These are phyloP conservation scores for Stenchaetothrips biformis DNA, from an alignment of 2,888 invertebrate species.

Conservation along the genomic window DNA sequence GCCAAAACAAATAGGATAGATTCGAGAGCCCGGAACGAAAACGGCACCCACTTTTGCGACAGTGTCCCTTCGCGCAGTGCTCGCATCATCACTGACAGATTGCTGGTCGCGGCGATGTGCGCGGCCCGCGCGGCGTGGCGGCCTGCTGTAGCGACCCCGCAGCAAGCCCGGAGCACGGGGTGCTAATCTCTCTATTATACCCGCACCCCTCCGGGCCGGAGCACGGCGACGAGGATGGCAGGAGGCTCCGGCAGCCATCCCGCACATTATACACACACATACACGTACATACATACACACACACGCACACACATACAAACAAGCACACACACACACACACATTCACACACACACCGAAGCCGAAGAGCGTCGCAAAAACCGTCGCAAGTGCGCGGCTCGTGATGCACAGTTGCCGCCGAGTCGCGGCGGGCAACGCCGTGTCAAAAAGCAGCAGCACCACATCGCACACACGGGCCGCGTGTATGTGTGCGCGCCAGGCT, in stretches of 20 bases:
- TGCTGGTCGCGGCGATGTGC: not conserved
- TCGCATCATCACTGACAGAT: slow-evolving; percentile 17
- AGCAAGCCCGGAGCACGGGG: not conserved
- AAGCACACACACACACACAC: not conserved
- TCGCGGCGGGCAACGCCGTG: too few species aligned
- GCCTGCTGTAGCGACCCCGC: too few species aligned
- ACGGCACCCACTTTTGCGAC: too few species aligned
- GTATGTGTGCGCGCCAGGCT: too few species aligned
- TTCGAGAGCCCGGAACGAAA: not conserved
- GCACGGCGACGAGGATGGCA: too few species aligned
- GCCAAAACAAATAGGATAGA: too few species aligned
- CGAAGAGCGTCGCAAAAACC: not conserved
- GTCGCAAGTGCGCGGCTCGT: too few species aligned
- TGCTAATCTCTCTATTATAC: slow-evolving; percentile 23
- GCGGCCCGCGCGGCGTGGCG: too few species aligned
- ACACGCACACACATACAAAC: not conserved
- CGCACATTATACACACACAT: not conserved
- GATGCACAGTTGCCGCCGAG: too few species aligned
- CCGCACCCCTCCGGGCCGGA: not conserved
- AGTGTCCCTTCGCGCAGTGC: not conserved
- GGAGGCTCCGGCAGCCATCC: not conserved
- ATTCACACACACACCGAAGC: not conserved
- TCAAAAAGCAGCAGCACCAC: too few species aligned
- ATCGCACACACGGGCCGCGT: too few species aligned
- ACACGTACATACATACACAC: not conserved